Conservation (phyloP, 2,797 vertebrate genomes). For the Iguana delicatissima region DNA sequence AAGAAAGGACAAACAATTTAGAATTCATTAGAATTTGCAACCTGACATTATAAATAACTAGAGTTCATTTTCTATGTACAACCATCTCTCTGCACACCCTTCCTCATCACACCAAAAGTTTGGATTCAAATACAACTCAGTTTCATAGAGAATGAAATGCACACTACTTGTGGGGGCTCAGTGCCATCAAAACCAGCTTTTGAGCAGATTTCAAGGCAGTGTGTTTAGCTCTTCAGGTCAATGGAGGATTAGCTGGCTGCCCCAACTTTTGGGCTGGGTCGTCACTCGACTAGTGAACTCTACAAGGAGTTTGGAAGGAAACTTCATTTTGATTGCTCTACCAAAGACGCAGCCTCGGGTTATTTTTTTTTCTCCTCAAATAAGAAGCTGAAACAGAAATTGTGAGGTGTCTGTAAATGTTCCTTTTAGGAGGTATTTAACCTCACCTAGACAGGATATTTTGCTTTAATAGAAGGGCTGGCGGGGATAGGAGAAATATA, state of each 20-base stretch:
- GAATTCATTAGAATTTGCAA: too few relatives aligned
- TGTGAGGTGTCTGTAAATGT: conserved; percentile 9
- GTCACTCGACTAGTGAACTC: conserved; percentile 14
- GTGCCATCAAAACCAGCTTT: neutral
- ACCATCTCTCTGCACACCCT: neutral
- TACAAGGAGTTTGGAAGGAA: neutral
- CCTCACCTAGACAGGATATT: neutral
- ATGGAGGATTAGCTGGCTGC: conserved; percentile 30
- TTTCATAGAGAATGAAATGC: neutral
- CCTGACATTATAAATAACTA: too few relatives aligned
- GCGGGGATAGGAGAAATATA: neutral
- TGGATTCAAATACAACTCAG: fast-evolving
- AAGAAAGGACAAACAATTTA: neutral
- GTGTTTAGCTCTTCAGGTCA: neutral
- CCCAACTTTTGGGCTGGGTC: conserved; percentile 26
- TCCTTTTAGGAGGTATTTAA: conserved; percentile 32
- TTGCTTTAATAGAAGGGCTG: neutral
- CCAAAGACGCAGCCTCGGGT: conserved; percentile 32
- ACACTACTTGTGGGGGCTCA: neutral
- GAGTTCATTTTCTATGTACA: neutral
- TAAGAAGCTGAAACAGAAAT: conserved; percentile 10
- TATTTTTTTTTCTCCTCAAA: conserved; percentile 14
- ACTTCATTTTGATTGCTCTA: conserved; percentile 37
- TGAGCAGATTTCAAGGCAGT: conserved; percentile 37
- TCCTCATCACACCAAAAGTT: neutral